Conservation (phyloP, 2,888 invertebrate genomes). For the Carcina quercana region DNA sequence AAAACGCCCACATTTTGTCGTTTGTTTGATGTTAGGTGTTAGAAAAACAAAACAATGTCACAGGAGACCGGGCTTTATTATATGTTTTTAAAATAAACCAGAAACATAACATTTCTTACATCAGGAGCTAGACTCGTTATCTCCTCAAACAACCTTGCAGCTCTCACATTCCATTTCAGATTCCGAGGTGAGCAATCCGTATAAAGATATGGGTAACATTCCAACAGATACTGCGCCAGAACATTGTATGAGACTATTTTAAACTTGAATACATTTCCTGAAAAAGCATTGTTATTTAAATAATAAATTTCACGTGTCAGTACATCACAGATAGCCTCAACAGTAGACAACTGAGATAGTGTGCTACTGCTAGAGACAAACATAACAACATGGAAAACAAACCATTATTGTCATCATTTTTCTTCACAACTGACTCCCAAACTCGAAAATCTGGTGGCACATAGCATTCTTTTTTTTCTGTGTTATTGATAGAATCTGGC, state of each 20-base stretch:
- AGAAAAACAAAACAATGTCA: too few species aligned
- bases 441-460: slow-evolving; percentile 42
- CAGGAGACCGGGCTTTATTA: too few species aligned
- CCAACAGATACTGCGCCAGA: slow-evolving; percentile 86
- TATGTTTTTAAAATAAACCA: not conserved
- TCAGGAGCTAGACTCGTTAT: slow-evolving; percentile 64
- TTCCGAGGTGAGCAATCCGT: slow-evolving; percentile 66
- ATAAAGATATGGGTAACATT: slow-evolving; percentile 84
- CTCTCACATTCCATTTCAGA: slow-evolving; percentile 83
- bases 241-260: slow-evolving; percentile 91
- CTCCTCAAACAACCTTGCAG: slow-evolving; percentile 58
- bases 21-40: not conserved
- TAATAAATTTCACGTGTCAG: too few species aligned
- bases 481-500: slow-evolving; percentile 16
- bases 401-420: slow-evolving; percentile 26
- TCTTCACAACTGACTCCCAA: slow-evolving; percentile 43
- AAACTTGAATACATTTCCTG: slow-evolving; percentile 67
- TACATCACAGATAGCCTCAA: too few species aligned
- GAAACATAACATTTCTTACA: slow-evolving; percentile 31
- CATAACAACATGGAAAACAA: slow-evolving; percentile 8
- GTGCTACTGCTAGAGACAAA: not conserved
- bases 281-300: too few species aligned
- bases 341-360: too few species aligned
- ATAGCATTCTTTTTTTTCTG: slow-evolving; percentile 10
- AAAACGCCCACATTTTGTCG: not conserved